A percentile compares a stretch with the other conserved stretches of the same genome.
phyloP scores from a whole-genome alignment of 1,140 invertebrate species.

The Drosophila carrolli region DNA sequence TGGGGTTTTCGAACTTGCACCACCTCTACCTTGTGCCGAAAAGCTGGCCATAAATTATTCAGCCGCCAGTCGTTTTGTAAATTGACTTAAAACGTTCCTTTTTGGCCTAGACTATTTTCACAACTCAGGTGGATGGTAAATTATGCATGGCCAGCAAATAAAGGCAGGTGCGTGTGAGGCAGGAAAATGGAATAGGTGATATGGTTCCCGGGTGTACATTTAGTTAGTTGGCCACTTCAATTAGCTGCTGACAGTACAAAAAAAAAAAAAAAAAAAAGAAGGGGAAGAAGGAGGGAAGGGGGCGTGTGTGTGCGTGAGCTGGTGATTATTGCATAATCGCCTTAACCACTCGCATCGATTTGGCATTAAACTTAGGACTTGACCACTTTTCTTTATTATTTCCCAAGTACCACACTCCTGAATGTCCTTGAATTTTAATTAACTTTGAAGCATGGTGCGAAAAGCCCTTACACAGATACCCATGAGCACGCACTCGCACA shows the following conservation, averaged over 20 bases:
- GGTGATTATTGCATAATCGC: constrained; percentile 67
- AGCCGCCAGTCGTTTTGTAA: constrained; percentile 58
- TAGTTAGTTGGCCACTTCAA: constrained; percentile 63
- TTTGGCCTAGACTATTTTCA: constrained; percentile 66
- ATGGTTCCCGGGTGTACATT: constrained; percentile 65
- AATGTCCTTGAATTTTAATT: constrained; percentile 78
- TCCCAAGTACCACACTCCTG: neutral
- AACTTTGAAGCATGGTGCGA: constrained; percentile 45
- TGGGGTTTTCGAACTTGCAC: constrained; percentile 1
- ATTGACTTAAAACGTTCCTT: constrained; percentile 74
- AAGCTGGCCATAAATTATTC: constrained; percentile 68
- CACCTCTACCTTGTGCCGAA: constrained; percentile 22
- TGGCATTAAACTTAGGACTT: constrained; percentile 21
- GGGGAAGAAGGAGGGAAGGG: neutral
- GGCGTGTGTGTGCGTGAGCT: constrained; percentile 9
- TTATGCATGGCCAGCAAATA: constrained; percentile 31
- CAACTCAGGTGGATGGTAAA: constrained; percentile 44
- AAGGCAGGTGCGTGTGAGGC: constrained; percentile 26
- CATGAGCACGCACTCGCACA: neutral
- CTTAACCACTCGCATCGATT: constrained; percentile 29
- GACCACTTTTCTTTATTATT: neutral
- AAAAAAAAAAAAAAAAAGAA: neutral
- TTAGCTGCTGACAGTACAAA: constrained; percentile 42
- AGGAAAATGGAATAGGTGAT: constrained; percentile 15
- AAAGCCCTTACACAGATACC: constrained; percentile 19